A percentile compares a stretch with the other conserved stretches of the same genome.
These are phyloP conservation scores for Erythrolamprus reginae DNA, from an alignment of 2,113 vertebrate genomes.

Conservation along the genomic window DNA sequence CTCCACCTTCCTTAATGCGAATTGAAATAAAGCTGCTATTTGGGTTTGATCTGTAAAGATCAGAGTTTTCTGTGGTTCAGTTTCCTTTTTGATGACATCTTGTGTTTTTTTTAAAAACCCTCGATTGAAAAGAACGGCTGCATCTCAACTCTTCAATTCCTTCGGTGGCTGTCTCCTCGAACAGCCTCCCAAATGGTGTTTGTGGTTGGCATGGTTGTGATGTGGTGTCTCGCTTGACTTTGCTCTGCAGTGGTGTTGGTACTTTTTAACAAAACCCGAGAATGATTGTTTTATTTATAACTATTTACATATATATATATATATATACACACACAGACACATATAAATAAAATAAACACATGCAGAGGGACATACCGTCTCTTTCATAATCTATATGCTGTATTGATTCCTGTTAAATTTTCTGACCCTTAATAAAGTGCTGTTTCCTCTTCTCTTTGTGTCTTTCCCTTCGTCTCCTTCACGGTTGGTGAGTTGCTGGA, in stretches of 20 bases:
- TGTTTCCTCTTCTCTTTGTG: fast-evolving
- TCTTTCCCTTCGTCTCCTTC: background rate
- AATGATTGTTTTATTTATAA: background rate
- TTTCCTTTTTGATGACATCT: constrained; percentile 17
- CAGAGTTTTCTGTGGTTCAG: constrained; percentile 3
- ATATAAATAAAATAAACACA: background rate
- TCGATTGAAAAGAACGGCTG: constrained; percentile 1
- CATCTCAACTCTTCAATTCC: constrained; percentile 7
- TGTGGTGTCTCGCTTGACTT: constrained; percentile 12
- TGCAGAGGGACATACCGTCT: background rate
- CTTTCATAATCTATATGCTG: background rate
- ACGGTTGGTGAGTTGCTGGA: background rate
- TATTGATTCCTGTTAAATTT: constrained; percentile 25
- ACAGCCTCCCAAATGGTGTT: constrained; percentile 4
- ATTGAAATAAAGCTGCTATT: constrained; percentile 42
- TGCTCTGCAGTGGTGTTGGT: constrained; percentile 14
- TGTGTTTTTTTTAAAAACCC: background rate
- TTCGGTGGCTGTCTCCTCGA: background rate
- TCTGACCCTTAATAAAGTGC: constrained; percentile 40
- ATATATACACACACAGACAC: background rate
- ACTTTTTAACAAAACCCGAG: background rate
- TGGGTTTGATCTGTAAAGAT: background rate
- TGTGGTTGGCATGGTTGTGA: background rate
- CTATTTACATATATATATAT: background rate
- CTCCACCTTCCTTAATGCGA: background rate